Evolutionary conservation across 2,888 invertebrate genomes (phyloP).

Genomic region (Philonicus albiceps): DNA sequence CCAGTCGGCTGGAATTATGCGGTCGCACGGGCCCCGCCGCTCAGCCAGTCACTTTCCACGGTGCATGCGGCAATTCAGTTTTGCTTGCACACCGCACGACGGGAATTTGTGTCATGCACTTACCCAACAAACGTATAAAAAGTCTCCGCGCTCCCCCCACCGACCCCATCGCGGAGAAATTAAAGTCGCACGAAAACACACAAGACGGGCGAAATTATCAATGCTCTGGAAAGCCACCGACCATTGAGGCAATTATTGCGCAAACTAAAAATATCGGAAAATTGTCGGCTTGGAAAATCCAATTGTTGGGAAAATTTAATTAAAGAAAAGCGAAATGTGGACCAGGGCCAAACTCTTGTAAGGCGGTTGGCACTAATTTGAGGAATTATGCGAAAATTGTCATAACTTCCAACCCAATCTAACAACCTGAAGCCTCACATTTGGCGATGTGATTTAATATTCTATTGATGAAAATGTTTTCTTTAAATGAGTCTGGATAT

Average conservation of each 20-base stretch:
- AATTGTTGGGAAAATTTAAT: slow-evolving; percentile 27
- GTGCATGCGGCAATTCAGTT: background rate
- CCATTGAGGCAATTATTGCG: background rate
- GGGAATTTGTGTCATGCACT: slow-evolving; percentile 11
- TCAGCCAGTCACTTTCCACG: background rate
- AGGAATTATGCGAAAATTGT: too few relatives aligned
- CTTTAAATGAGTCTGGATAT: too few relatives aligned
- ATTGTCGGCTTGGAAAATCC: slow-evolving; percentile 12
- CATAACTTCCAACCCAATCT: too few relatives aligned
- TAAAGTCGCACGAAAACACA: background rate
- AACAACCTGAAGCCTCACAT: too few relatives aligned
- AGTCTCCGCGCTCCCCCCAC: background rate
- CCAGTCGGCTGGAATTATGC: background rate
- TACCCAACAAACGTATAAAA: background rate
- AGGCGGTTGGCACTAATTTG: background rate
- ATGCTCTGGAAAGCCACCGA: background rate
- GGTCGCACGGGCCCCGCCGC: background rate
- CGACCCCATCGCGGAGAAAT: background rate
- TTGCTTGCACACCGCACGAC: background rate
- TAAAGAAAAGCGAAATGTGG: background rate
- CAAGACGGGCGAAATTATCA: background rate
- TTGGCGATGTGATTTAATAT: too few relatives aligned
- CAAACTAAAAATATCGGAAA: slow-evolving; percentile 21
- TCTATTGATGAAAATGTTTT: too few relatives aligned
- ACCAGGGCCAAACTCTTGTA: background rate